Conservation (phyloP, 2,888 invertebrate species). For the Leptopilina drosophilae region DNA sequence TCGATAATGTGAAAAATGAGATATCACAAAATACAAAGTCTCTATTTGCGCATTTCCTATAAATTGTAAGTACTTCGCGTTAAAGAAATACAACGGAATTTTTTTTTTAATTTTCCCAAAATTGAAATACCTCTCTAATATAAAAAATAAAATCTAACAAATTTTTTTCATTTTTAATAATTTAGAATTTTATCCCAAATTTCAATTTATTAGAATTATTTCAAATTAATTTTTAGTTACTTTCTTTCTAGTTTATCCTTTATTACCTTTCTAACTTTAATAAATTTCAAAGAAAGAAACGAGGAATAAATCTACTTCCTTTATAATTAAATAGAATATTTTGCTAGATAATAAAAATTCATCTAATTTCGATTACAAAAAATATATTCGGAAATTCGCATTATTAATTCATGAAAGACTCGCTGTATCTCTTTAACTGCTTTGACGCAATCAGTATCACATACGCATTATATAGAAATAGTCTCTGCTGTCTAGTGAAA, state of each 20-base stretch:
- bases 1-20: conserved; percentile 17
- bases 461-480: conserved; percentile 31
- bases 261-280: too few relatives aligned
- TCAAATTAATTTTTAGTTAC: too few relatives aligned
- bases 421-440: conserved; percentile 24
- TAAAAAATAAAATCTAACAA: background rate
- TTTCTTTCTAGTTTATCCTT: too few relatives aligned
- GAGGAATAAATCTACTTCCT: too few relatives aligned
- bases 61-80: conserved; percentile 6
- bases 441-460: conserved; percentile 31
- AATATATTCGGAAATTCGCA: background rate
- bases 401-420: conserved; percentile 25
- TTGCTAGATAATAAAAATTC: too few relatives aligned
- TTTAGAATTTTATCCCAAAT: too few relatives aligned
- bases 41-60: conserved; percentile 14
- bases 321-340: background rate
- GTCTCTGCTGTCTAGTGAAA: conserved; percentile 21
- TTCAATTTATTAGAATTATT: too few relatives aligned
- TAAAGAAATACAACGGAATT: conserved; percentile 23
- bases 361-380: background rate
- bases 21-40: conserved; percentile 36
- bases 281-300: too few relatives aligned
- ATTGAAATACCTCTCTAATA: background rate
- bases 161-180: too few relatives aligned
- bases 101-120: background rate